Conservation (phyloP, 2,113 vertebrate genomes). For the Dryoscopus gambensis region DNA sequence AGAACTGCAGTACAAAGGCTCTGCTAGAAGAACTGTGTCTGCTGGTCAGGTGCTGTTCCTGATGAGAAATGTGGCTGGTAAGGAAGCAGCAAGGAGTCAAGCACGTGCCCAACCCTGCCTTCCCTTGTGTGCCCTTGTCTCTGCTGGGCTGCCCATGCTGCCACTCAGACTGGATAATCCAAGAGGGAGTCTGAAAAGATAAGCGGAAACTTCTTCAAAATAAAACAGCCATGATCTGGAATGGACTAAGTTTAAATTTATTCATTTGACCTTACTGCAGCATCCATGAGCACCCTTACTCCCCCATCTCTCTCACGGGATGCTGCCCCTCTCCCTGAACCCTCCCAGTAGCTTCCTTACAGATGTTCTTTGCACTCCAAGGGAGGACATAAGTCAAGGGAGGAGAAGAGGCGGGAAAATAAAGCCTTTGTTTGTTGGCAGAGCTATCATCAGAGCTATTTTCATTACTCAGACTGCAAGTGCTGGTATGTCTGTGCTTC, state of each 20-base stretch:
- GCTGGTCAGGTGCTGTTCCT: not conserved
- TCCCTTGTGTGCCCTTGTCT: accelerated
- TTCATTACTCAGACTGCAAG: not conserved
- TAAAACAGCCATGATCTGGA: not conserved
- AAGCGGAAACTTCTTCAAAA: not conserved
- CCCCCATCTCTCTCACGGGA: accelerated
- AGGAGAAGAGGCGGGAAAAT: not conserved
- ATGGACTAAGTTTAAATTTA: not conserved
- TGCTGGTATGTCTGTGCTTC: not conserved
- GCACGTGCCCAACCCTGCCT: not conserved
- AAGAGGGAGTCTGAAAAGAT: not conserved
- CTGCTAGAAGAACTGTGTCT: not conserved
- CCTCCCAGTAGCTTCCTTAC: not conserved
- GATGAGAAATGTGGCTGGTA: not conserved
- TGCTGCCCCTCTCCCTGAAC: not conserved
- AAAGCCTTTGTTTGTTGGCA: not conserved
- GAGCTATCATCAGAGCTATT: not conserved
- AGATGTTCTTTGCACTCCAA: not conserved
- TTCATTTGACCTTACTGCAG: not conserved
- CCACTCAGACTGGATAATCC: not conserved
- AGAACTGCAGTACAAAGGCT: not conserved
- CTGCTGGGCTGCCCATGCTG: not conserved
- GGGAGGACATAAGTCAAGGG: not conserved
- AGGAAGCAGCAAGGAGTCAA: not conserved
- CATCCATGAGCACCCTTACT: not conserved